phyloP scores from a whole-genome alignment of 2,797 vertebrate genomes.

The Urosaurus nigricauda region DNA sequence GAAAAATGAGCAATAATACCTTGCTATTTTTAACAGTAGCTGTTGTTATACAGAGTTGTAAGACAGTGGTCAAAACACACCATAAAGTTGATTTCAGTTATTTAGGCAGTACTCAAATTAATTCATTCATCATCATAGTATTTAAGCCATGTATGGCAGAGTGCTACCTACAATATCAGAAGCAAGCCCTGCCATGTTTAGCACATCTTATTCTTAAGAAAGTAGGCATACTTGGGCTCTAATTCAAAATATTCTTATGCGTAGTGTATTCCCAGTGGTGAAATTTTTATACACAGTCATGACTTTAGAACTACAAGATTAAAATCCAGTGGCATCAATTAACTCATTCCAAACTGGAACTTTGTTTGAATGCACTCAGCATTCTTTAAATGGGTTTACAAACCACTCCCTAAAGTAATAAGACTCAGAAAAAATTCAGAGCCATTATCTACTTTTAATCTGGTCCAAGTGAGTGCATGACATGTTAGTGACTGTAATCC shows the following conservation, averaged over 20 bases:
- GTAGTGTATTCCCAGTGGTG: neutral
- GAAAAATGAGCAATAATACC: neutral
- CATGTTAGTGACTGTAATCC: neutral
- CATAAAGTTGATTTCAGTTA: neutral
- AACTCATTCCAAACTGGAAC: neutral
- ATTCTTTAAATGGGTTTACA: neutral
- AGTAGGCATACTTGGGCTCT: neutral
- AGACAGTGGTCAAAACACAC: neutral
- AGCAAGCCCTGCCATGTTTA: neutral
- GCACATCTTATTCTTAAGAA: neutral
- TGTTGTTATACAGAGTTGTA: neutral
- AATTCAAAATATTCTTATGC: neutral
- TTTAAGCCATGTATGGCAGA: neutral
- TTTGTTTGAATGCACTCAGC: neutral
- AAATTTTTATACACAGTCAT: neutral
- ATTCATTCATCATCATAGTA: neutral
- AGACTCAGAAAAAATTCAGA: neutral
- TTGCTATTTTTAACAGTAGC: slow-evolving; percentile 20
- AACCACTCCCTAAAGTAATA: neutral
- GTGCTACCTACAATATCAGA: neutral
- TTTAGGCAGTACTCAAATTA: neutral
- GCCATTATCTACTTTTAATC: neutral
- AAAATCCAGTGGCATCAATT: neutral
- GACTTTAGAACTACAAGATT: neutral
- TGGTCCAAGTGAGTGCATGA: neutral